Percentiles rank a stretch among this genome's conserved stretches.
Evolutionary conservation across 1,140 invertebrate species (phyloP).

Genomic region (Samia ricini): DNA sequence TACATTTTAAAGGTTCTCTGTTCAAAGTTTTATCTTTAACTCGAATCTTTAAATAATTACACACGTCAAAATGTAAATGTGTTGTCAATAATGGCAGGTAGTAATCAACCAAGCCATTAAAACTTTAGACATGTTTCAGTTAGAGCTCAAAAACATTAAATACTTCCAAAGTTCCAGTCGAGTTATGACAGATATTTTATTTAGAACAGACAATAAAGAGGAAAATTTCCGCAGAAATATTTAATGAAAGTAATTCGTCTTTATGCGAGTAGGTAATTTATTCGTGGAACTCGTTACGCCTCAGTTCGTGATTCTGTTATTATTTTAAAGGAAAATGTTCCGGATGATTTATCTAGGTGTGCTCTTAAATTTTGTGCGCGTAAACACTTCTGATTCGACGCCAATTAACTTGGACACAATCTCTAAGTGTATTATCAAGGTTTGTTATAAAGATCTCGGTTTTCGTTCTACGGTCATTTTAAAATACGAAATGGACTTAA

Average conservation of each 20-base stretch:
- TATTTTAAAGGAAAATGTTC: background rate
- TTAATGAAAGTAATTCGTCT: background rate
- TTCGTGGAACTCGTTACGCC: background rate
- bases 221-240: background rate
- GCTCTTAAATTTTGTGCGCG: background rate
- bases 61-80: background rate
- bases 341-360: background rate
- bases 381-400: background rate
- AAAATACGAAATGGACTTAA: background rate
- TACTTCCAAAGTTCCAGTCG: background rate
- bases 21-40: too few relatives aligned
- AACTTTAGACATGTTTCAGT: background rate
- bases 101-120: constrained; percentile 1
- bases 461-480: constrained; percentile 22
- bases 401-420: constrained; percentile 6
- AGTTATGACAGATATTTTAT: background rate
- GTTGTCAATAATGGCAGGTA: constrained; percentile 1
- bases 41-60: background rate
- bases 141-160: background rate
- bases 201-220: background rate
- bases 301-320: background rate
- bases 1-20: background rate
- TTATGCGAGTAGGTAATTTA: background rate
- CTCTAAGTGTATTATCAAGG: constrained; percentile 19
- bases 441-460: constrained; percentile 9